These are phyloP conservation scores for Cryptocephalus primarius DNA, from an alignment of 2,888 invertebrate genomes.

Conservation along the genomic window DNA sequence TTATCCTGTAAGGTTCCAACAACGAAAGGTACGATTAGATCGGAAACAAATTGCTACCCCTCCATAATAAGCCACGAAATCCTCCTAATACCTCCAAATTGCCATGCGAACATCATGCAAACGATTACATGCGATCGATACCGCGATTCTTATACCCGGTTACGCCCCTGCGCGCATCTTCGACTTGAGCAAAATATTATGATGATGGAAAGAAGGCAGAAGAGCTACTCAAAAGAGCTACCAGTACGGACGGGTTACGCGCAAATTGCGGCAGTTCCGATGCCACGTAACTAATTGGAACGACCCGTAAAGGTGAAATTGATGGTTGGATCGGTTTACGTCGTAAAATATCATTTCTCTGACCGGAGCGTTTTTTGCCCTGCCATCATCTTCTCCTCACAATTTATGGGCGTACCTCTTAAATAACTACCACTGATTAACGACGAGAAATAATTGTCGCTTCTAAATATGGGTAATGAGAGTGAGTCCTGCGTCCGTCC, in stretches of 20 bases:
- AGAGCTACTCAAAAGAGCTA: background rate
- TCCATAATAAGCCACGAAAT: no score
- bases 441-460: background rate
- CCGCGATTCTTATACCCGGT: no score
- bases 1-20: no score
- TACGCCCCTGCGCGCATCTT: no score
- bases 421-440: background rate
- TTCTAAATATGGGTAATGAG: background rate
- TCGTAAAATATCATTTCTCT: background rate
- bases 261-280: background rate
- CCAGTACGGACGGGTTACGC: background rate
- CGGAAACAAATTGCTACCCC: no score
- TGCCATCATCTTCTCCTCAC: background rate
- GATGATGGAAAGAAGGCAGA: background rate
- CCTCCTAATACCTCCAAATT: background rate
- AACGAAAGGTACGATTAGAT: no score
- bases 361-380: background rate
- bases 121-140: background rate
- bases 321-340: background rate
- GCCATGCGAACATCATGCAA: background rate
- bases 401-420: background rate
- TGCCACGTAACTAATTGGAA: background rate
- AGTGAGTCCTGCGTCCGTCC: background rate
- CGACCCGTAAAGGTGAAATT: slow-evolving; percentile 1
- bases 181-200: no score